Evolutionary conservation across 2,113 vertebrate genomes (phyloP).

Genomic region (Chunga burmeisteri): DNA sequence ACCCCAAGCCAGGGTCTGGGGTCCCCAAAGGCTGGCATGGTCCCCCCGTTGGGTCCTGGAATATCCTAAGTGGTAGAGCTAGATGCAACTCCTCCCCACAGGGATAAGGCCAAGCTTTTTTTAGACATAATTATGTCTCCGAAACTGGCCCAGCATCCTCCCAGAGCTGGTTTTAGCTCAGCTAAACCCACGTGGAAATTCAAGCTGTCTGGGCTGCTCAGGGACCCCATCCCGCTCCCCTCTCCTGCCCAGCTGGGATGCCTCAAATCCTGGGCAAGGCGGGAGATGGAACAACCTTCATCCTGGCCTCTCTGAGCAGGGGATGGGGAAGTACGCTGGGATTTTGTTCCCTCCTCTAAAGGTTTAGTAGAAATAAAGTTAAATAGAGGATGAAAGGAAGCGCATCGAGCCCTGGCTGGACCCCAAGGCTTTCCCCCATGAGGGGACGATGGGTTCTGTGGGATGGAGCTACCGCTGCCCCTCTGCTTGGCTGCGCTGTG

Average conservation of each 20-base stretch:
- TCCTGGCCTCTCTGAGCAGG: not conserved
- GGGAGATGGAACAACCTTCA: not conserved
- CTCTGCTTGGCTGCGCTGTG: not conserved
- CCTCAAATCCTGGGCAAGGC: not conserved
- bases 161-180: constrained; percentile 33
- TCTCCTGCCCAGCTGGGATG: not conserved
- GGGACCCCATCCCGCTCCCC: not conserved
- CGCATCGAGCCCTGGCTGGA: accelerated
- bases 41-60: accelerated
- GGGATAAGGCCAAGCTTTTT: not conserved
- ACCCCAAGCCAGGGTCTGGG: not conserved
- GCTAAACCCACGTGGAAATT: not conserved
- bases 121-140: constrained; percentile 13
- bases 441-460: not conserved
- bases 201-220: not conserved
- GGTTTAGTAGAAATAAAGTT: not conserved
- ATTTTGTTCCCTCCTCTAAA: not conserved
- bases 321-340: accelerated
- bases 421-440: not conserved
- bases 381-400: not conserved
- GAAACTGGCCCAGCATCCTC: not conserved
- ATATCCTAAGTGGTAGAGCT: accelerated
- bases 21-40: not conserved
- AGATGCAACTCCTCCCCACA: not conserved
- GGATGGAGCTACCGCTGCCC: not conserved